Evolutionary conservation across 2,888 invertebrate species (phyloP), one percentile per base, ranked within the genome.

Genomic region (Dyspetes luteomarginatus): DNA sequence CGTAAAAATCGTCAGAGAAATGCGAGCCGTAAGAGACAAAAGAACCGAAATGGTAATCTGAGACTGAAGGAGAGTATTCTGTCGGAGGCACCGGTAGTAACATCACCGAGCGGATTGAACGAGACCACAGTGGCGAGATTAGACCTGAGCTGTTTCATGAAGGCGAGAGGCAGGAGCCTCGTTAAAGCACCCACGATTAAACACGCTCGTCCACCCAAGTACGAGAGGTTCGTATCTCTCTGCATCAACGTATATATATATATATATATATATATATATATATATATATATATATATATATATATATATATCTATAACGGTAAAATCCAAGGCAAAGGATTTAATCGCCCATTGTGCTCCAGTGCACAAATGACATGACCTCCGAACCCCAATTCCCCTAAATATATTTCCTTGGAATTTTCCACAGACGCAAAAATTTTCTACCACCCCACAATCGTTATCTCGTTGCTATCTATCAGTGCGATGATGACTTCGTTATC

Each of bases 381-480:
- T 28, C 17, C 50, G 17, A 9, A 60, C 22, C 36, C 15, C 41
- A 36, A 30, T 15, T 43, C 48, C 17, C n/a, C 5, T 19, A 19
- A 48, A 22, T 4, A 17, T 65, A 26, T 56, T n/a, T 17, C n/a
- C 9, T 7, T 36, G 41, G 45, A 62, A 65, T 69, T 81, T 82
- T 74, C n/a, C 82, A 3, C 69, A 90, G 90, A 74, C 86, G 85
- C 71, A 89, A 85, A 75, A 90, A 89, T 68, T 65, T 84, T 36
- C 72, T 85, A 2, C 84, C 87, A 15, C 89, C 90, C 15, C 84
- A 88, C 80, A 93, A 93, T 86, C 89, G 93, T 24, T 95, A 94
- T 84, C 90, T 94, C 43, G 93, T 94, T 52, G 95, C 94, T 5
- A 90, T 93, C 83, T 95, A 94, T 85, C 90, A 92, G 72, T 95